These are phyloP conservation scores for Enoplosus armatus DNA, from an alignment of 2,797 vertebrate species.

Conservation along the genomic window DNA sequence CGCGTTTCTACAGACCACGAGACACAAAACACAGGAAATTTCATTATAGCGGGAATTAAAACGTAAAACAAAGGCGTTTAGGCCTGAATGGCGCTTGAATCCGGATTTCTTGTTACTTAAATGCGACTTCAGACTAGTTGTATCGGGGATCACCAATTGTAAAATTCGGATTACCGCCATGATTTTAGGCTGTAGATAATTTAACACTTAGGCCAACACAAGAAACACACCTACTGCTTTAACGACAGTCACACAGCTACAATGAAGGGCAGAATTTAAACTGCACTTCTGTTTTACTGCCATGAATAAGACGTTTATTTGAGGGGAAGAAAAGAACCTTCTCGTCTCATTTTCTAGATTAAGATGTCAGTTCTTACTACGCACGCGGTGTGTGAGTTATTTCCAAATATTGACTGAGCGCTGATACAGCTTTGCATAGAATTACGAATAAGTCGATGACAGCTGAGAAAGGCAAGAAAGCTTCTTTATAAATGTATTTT, in stretches of 20 bases:
- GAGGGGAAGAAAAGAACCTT: fast-evolving
- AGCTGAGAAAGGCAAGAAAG: neutral
- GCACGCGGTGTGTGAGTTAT: neutral
- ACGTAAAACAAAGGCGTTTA: conserved; percentile 14
- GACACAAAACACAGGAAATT: conserved; percentile 47
- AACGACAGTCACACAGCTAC: neutral
- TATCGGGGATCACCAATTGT: no score
- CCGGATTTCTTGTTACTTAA: neutral
- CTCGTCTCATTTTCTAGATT: neutral
- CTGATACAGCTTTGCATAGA: no score
- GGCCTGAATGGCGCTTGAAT: neutral
- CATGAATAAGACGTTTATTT: neutral
- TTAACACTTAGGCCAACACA: neutral
- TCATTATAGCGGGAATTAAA: conserved; percentile 6
- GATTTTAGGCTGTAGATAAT: neutral
- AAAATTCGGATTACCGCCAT: neutral
- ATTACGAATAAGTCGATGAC: no score
- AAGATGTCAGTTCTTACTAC: neutral
- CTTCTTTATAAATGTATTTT: neutral
- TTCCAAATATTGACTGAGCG: neutral
- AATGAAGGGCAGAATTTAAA: neutral
- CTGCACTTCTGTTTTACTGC: neutral
- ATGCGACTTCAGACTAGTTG: neutral
- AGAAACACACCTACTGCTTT: neutral
- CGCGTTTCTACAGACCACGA: conserved; percentile 13